Conservation (phyloP, 2,797 vertebrate genomes). For the Hirundo rustica region DNA sequence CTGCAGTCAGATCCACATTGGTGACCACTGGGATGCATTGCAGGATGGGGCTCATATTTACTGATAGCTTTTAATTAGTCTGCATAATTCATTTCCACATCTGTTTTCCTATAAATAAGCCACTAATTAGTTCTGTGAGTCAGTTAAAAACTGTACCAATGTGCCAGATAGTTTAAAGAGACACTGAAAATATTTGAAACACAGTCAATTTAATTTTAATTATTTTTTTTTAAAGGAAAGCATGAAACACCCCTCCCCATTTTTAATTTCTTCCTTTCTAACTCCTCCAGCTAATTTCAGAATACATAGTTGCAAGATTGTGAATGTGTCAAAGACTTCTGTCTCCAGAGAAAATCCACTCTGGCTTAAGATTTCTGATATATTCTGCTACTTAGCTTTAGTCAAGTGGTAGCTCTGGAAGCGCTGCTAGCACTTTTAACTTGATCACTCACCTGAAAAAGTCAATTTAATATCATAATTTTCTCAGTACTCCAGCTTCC, state of each 20-base stretch:
- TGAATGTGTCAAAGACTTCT: neutral
- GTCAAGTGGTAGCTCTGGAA: neutral
- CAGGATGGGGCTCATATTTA: conserved; percentile 13
- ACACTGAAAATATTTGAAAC: conserved; percentile 26
- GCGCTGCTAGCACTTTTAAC: neutral
- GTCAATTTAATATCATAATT: neutral
- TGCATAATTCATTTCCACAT: conserved; percentile 56
- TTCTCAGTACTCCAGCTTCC: neutral
- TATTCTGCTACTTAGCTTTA: neutral
- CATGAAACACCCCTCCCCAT: neutral
- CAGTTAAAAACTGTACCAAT: conserved; percentile 34
- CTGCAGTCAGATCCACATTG: neutral
- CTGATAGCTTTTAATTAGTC: conserved; percentile 56
- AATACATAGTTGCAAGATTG: neutral
- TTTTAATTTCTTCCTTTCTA: neutral
- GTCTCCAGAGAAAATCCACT: neutral
- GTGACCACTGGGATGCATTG: neutral
- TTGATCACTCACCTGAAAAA: conserved; percentile 11
- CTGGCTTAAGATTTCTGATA: neutral
- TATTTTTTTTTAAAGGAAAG: conserved; percentile 1
- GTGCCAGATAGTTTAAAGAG: conserved; percentile 54
- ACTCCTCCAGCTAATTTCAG: neutral
- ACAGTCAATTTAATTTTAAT: conserved; percentile 17
- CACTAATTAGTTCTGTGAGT: conserved; percentile 60
- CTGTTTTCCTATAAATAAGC: conserved; percentile 61